Base-by-base conservation (phyloP, 2,888 invertebrate genomes). In the Erynnis tages region DNA sequence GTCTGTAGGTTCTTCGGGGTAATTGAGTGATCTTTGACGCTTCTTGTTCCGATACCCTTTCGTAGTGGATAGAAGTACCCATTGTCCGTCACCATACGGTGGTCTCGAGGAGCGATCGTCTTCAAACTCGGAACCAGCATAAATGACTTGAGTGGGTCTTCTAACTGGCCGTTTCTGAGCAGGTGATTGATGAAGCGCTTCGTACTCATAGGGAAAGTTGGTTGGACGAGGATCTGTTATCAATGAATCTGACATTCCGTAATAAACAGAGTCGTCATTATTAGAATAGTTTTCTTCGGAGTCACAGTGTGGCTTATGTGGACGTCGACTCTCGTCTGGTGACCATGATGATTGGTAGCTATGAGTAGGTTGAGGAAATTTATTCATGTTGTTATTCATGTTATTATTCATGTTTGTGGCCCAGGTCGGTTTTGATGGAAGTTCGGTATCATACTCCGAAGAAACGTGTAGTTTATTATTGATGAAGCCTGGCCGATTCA, bases 41-140 rank as follows among this genome's bases (percentile, higher is more conserved):
- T 83, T 90, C 59, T 81, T 91, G 48, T 91, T 90, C 54, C 92
- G 91, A 67, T 94, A 95, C 0, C 95, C 95, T 79, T 94, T 94
- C 7, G 95, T 95, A 2, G 94, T 94, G 0, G 94, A 94, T 4
- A 95, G 76, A 1, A 95, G 79, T 1, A 95, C 92, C 95, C 95
- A 95, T 62, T 94, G 93, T 0, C 95, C 95, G 54, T 94, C 93
- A 0, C 93, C 93, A 55, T 90, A 88, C 0, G 91, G 87, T 0
- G 94, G 94, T 71, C 93, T 91, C 1, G 91, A 88, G 2, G 84
- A 76, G 0, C 92, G 91, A 66, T 91, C 91, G 44, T 67, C 76
- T 19, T 88, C 86, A 45, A 73, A 67, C 21, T 82, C 81, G 4
- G 79, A 63, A 21, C 91, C 91, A 13, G 91, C 85, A 29, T 91